A percentile compares a stretch with the other conserved stretches of the same genome.
Evolutionary conservation across 2,113 vertebrate species (phyloP).

Genomic region (Clupea harengus): DNA sequence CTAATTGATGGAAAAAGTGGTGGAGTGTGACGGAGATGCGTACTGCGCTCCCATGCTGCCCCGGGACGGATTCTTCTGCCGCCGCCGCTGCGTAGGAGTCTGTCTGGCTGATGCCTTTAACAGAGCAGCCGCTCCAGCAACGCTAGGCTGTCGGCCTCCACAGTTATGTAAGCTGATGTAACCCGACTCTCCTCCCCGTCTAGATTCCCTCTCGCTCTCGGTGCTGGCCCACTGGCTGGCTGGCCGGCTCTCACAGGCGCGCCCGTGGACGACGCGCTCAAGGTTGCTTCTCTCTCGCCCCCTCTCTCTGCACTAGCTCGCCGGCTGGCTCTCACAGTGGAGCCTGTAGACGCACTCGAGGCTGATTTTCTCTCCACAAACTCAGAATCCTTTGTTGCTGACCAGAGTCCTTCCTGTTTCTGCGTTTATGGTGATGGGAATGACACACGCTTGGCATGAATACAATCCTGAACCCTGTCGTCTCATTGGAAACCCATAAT

Average conservation of each 20-base stretch:
- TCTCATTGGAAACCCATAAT: not conserved
- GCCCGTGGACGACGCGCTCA: not conserved
- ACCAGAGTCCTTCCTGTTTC: not conserved
- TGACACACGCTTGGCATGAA: not conserved
- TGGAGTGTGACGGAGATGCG: slow-evolving; percentile 44
- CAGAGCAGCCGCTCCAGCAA: slow-evolving; percentile 53
- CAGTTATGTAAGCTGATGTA: slow-evolving; percentile 59
- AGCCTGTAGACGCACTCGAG: not conserved
- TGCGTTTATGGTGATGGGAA: no score
- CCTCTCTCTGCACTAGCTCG: not conserved
- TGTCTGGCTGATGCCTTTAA: slow-evolving; percentile 59
- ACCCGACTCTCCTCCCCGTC: slow-evolving; percentile 48
- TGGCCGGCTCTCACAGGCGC: not conserved
- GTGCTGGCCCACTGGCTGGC: not conserved
- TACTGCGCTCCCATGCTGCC: slow-evolving; percentile 20
- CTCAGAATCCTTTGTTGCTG: not conserved
- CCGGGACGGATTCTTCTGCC: not conserved
- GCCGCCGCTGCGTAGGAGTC: not conserved
- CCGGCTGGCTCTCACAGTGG: not conserved
- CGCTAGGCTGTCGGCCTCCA: slow-evolving; percentile 46
- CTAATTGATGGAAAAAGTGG: slow-evolving; percentile 59
- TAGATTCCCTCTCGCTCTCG: not conserved
- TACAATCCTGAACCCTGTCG: not conserved
- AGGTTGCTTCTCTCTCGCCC: not conserved
- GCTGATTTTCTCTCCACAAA: not conserved